These are phyloP conservation scores for Gobio occitaniae DNA, from an alignment of 2,797 vertebrate species.

Conservation along the genomic window DNA sequence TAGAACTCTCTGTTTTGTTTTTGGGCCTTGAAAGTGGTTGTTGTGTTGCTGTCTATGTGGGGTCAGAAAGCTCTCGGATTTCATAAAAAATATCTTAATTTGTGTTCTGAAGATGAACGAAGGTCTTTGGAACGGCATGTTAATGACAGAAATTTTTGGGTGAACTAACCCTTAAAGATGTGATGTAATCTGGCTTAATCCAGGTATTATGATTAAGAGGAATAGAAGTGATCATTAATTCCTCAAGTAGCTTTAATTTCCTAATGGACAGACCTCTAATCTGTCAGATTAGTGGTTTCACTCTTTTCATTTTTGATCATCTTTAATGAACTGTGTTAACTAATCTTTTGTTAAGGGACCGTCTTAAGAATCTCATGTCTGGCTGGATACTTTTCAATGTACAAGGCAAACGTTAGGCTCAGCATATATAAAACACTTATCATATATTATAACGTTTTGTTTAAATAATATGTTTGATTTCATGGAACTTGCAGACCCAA, in stretches of 20 bases:
- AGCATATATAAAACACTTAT: not conserved
- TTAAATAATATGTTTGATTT: conserved; percentile 3
- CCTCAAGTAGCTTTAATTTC: conserved; percentile 43
- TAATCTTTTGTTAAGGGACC: not conserved
- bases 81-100: no score
- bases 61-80: no score
- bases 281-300: conserved; percentile 45
- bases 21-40: no score
- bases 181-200: conserved; percentile 7
- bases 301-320: conserved; percentile 7
- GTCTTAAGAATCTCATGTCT: not conserved
- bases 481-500: not conserved
- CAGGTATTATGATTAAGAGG: conserved; percentile 22
- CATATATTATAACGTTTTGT: not conserved
- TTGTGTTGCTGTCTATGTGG: no score
- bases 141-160: no score
- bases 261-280: conserved; percentile 49
- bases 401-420: not conserved
- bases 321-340: not conserved
- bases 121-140: no score
- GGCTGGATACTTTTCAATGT: not conserved
- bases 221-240: conserved; percentile 38
- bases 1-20: no score
- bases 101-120: no score
- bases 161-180: not conserved